Conservation (phyloP, 92 coral and sea anemone genomes). For the Heliopora coerulea region DNA sequence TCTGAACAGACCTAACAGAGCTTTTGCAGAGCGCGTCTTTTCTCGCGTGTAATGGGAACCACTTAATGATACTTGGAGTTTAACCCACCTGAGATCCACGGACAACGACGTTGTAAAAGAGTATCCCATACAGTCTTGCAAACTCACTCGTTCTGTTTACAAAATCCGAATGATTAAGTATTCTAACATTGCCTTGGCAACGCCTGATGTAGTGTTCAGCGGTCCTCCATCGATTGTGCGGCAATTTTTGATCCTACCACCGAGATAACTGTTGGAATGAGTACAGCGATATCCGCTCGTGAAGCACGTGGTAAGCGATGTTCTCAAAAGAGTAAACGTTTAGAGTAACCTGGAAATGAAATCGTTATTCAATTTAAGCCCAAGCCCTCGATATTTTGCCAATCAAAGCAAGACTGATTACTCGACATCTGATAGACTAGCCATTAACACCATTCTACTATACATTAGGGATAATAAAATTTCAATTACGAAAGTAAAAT, state of each 20-base stretch:
- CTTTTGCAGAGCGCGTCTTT: no score
- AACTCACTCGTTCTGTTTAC: constrained; percentile 96
- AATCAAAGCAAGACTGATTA: no score
- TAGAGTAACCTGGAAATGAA: constrained; percentile 65
- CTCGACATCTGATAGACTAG: no score
- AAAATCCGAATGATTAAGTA: constrained; percentile 82
- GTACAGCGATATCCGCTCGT: constrained; percentile 88
- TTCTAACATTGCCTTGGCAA: constrained; percentile 79
- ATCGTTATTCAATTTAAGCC: no score
- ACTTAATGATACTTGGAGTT: no score
- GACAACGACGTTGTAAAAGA: constrained; percentile 85
- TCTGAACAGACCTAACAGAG: no score
- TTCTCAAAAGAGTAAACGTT: constrained; percentile 89
- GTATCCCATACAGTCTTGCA: constrained; percentile 97
- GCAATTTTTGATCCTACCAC: constrained; percentile 96
- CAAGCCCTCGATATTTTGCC: no score
- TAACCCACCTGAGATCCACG: constrained; percentile 94
- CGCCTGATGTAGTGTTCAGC: constrained; percentile 90
- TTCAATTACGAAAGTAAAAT: no score
- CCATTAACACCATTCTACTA: no score
- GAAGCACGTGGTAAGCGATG: constrained; percentile 90
- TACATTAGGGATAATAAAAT: no score
- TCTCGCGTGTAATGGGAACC: no score
- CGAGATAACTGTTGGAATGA: constrained; percentile 78
- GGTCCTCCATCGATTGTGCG: constrained; percentile 86